These are phyloP conservation scores for Collichthys lucidus DNA, from an alignment of 2,113 vertebrate genomes.

Conservation along the genomic window DNA sequence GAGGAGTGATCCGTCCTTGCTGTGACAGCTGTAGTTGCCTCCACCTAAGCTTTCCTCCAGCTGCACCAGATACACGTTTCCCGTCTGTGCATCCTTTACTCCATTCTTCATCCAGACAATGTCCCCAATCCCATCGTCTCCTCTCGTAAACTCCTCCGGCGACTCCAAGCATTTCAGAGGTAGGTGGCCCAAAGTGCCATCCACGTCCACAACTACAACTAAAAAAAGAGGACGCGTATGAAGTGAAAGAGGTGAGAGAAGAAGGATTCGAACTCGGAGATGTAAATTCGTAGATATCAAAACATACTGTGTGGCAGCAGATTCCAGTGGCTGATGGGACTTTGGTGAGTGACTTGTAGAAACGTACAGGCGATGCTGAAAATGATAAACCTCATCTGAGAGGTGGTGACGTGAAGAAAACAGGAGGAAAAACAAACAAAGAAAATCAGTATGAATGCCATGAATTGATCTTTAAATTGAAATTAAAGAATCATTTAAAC, in stretches of 20 bases:
- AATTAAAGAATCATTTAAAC: neutral
- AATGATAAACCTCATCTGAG: slow-evolving; percentile 65
- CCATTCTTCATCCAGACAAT: slow-evolving; percentile 73
- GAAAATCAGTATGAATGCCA: neutral
- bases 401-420: neutral
- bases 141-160: neutral
- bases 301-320: slow-evolving; percentile 68
- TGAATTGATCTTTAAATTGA: neutral
- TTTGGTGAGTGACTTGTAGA: slow-evolving; percentile 43
- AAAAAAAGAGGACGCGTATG: neutral
- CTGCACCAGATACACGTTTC: slow-evolving; percentile 54
- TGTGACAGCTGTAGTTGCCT: slow-evolving; percentile 78
- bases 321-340: slow-evolving; percentile 52
- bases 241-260: neutral
- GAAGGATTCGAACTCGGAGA: neutral
- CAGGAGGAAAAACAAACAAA: neutral
- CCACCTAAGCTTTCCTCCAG: slow-evolving; percentile 70
- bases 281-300: neutral
- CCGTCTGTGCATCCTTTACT: slow-evolving; percentile 33
- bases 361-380: slow-evolving; percentile 31
- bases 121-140: slow-evolving; percentile 7
- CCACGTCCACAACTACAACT: slow-evolving; percentile 75
- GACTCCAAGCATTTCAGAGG: slow-evolving; percentile 62
- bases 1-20: slow-evolving; percentile 60
- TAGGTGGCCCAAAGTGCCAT: slow-evolving; percentile 40